Percentiles rank a stretch among this genome's conserved stretches.
phyloP scores from a whole-genome alignment of 2,888 invertebrate species.

The Galeruca laticollis region DNA sequence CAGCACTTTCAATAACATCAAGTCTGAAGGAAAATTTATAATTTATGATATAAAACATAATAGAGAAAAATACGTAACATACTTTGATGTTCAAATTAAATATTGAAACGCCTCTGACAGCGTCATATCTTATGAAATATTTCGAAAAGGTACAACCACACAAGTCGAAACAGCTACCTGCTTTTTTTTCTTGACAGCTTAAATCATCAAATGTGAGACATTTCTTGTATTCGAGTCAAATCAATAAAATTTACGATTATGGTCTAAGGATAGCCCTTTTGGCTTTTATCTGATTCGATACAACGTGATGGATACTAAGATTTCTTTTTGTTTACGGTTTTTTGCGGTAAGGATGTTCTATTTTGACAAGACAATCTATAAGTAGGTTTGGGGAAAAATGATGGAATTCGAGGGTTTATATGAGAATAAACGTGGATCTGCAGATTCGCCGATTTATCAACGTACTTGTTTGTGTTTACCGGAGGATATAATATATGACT shows the following conservation, averaged over 20 bases:
- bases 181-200: conserved; percentile 17
- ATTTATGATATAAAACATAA: too few species aligned
- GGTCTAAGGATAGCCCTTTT: conserved; percentile 14
- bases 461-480: conserved; percentile 5
- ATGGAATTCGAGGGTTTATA: conserved; percentile 9
- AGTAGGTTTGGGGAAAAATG: conserved; percentile 6
- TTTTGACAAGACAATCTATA: conserved; percentile 18
- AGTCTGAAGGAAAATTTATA: too few species aligned
- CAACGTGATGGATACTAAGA: conserved; percentile 28
- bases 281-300: conserved; percentile 27
- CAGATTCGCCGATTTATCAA: conserved; percentile 13
- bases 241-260: conserved; percentile 36
- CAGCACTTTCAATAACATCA: too few species aligned
- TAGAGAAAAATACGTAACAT: too few species aligned
- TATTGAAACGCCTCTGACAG: not conserved
- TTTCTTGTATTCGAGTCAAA: conserved; percentile 37
- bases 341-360: conserved; percentile 17
- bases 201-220: conserved; percentile 36
- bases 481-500: not conserved
- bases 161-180: conserved; percentile 46
- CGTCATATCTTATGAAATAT: not conserved
- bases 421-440: conserved; percentile 1
- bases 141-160: conserved; percentile 40
- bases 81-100: not conserved
- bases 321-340: conserved; percentile 30